Percentiles rank a stretch among this genome's conserved stretches.
These are phyloP conservation scores for Drosophila fungiperda DNA, from an alignment of 2,888 invertebrate species.

Conservation along the genomic window DNA sequence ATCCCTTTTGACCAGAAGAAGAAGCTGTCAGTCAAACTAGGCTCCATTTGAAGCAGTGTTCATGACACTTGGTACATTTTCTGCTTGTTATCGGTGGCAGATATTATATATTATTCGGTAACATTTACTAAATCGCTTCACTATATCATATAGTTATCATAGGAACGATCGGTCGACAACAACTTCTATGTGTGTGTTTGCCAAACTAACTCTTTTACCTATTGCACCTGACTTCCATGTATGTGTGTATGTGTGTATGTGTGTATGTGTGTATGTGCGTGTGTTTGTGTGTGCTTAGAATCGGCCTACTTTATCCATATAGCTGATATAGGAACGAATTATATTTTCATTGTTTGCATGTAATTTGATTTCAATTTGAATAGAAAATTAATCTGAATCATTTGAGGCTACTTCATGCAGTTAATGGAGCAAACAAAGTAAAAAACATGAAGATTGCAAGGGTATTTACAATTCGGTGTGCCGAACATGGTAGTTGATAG, in stretches of 20 bases:
- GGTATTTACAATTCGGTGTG: constrained; percentile 30
- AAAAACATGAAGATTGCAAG: constrained; percentile 13
- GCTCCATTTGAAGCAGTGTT: constrained; percentile 9
- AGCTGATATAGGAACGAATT: constrained; percentile 2
- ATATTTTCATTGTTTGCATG: background rate
- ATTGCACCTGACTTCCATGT: background rate
- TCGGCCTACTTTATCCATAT: background rate
- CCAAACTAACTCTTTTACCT: constrained; percentile 2
- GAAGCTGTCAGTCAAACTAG: constrained; percentile 5
- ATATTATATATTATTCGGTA: constrained; percentile 1
- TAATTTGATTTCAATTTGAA: background rate
- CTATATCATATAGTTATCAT: constrained; percentile 4
- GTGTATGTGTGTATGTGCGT: background rate
- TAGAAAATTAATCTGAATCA: background rate
- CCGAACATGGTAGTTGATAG: background rate
- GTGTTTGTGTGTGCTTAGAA: background rate
- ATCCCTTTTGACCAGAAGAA: constrained; percentile 3
- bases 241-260: background rate
- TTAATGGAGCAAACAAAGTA: background rate
- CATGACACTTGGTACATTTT: constrained; percentile 3
- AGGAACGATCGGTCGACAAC: constrained; percentile 14
- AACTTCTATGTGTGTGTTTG: background rate
- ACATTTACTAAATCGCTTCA: background rate
- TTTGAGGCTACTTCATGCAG: background rate
- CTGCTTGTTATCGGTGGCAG: background rate